Conservation (phyloP, 2,888 invertebrate genomes). For the Cosmorhoe ocellata region DNA sequence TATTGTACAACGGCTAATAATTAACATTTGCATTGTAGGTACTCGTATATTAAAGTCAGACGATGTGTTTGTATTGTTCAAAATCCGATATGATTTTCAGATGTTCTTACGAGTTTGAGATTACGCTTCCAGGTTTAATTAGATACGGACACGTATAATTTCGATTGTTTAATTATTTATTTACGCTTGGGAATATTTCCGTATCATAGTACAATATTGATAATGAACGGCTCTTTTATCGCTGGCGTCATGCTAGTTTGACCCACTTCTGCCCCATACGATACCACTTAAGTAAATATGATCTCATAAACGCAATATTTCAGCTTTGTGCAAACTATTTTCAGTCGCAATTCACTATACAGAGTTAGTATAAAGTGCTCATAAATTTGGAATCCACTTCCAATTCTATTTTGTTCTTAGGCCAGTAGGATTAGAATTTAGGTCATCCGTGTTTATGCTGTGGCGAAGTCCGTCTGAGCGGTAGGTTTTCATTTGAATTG, state of each 20-base stretch:
- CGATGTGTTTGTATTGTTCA: not conserved
- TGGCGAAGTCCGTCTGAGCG: constrained; percentile 9
- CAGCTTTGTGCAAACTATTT: constrained; percentile 50
- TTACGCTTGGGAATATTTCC: constrained; percentile 12
- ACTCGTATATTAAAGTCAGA: not conserved
- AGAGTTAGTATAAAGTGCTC: constrained; percentile 46
- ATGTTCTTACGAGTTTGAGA: too few species aligned
- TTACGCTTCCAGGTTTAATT: too few species aligned
- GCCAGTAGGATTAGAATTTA: constrained; percentile 40
- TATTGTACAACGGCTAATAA: too few species aligned
- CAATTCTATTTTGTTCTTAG: constrained; percentile 48
- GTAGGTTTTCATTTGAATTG: constrained; percentile 10
- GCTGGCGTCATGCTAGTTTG: constrained; percentile 74
- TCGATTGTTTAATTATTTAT: not conserved
- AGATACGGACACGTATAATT: too few species aligned
- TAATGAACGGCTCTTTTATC: constrained; percentile 76
- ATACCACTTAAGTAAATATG: constrained; percentile 67
- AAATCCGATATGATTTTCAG: too few species aligned
- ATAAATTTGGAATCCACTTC: constrained; percentile 44
- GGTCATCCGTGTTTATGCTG: constrained; percentile 37
- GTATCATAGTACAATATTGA: constrained; percentile 55
- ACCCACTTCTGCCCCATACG: constrained; percentile 74
- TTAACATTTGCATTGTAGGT: constrained; percentile 8
- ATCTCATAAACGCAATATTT: constrained; percentile 57
- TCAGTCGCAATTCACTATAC: constrained; percentile 43